Evolutionary conservation across 2,797 vertebrate genomes (phyloP).

Genomic region (Alectoris magna): DNA sequence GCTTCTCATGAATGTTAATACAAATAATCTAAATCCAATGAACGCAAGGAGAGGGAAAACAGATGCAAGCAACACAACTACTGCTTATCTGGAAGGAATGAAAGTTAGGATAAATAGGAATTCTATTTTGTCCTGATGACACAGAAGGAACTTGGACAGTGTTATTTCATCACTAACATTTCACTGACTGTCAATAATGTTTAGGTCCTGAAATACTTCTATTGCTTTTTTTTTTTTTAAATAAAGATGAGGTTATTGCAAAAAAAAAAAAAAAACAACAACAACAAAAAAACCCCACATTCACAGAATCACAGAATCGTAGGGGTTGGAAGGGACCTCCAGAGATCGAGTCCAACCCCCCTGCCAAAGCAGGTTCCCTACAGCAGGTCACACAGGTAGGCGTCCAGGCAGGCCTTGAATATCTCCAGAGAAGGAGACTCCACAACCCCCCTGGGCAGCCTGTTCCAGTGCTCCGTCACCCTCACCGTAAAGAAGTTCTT

Average conservation of each 20-base stretch:
- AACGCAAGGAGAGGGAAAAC: not conserved
- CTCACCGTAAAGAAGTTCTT: no score
- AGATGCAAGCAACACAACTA: slow-evolving; percentile 4
- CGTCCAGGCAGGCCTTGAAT: no score
- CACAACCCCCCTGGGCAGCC: no score
- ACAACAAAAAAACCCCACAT: no score
- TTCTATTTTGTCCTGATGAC: slow-evolving; percentile 2
- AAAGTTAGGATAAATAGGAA: not conserved
- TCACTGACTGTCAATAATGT: not conserved
- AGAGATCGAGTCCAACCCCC: no score
- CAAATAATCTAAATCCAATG: slow-evolving; percentile 21
- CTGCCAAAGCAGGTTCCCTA: no score
- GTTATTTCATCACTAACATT: not conserved
- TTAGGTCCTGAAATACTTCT: not conserved
- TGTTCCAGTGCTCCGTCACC: no score
- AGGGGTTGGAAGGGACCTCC: no score
- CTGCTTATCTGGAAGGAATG: slow-evolving; percentile 29
- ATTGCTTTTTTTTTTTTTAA: not conserved
- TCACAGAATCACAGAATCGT: no score
- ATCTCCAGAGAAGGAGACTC: no score
- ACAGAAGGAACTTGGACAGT: not conserved
- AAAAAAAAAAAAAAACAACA: not conserved
- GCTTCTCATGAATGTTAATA: slow-evolving; percentile 51
- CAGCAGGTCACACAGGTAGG: no score
- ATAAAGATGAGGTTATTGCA: slow-evolving; percentile 8